A percentile compares a stretch with the other conserved stretches of the same genome.
These are phyloP conservation scores for Poeciliopsis retropinna DNA, from an alignment of 2,113 vertebrate species.

Conservation along the genomic window DNA sequence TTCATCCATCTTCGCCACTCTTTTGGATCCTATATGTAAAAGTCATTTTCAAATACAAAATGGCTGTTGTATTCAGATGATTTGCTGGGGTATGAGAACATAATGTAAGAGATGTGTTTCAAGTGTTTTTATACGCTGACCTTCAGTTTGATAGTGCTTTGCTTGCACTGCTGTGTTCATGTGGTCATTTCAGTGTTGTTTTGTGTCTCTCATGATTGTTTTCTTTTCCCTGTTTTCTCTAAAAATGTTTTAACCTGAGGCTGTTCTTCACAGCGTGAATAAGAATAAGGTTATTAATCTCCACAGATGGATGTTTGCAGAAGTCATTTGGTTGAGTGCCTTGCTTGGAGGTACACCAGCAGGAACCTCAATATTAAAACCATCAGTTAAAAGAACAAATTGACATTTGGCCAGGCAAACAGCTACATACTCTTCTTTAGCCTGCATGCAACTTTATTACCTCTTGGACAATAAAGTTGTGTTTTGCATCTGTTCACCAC, in stretches of 20 bases:
- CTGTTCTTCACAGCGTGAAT: neutral
- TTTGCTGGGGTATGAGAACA: neutral
- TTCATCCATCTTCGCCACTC: neutral
- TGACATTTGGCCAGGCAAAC: neutral
- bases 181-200: neutral
- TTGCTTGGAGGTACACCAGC: neutral
- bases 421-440: neutral
- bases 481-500: neutral
- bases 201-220: neutral
- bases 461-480: neutral
- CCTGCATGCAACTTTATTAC: neutral
- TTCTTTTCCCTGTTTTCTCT: neutral
- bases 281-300: neutral
- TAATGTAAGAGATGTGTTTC: neutral
- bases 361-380: neutral
- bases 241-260: neutral
- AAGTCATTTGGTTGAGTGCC: neutral
- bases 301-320: neutral
- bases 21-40: neutral
- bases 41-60: too few species aligned
- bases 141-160: neutral
- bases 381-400: neutral
- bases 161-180: neutral
- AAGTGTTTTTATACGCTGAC: neutral
- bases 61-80: neutral